Evolutionary conservation across 2,797 vertebrate genomes (phyloP).

Genomic region (Fratercula arctica): DNA sequence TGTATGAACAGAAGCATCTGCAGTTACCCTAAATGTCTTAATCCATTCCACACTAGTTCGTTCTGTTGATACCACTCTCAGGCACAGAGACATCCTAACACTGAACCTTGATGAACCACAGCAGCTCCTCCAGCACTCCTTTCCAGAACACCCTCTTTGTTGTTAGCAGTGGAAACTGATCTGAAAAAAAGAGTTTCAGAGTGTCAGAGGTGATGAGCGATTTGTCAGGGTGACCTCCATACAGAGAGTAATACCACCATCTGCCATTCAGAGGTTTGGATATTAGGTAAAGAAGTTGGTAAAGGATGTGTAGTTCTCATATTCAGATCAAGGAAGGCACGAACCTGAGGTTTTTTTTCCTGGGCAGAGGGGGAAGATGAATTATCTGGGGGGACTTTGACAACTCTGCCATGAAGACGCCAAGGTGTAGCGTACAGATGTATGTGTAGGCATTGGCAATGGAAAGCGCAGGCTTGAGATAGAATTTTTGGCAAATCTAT

Average conservation of each 20-base stretch:
- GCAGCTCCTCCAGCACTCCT: constrained; percentile 92
- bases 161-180: constrained; percentile 92
- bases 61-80: not conserved
- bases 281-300: fast-evolving
- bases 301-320: not conserved
- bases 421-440: fast-evolving
- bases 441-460: fast-evolving
- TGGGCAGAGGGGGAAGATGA: too few relatives aligned
- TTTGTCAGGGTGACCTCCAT: not conserved
- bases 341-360: not conserved
- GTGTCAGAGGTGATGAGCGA: not conserved
- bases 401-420: fast-evolving
- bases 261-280: not conserved
- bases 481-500: not conserved
- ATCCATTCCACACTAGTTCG: fast-evolving
- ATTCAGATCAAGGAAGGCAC: not conserved
- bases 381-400: fast-evolving
- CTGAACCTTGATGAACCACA: constrained; percentile 96
- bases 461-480: fast-evolving
- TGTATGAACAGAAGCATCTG: fast-evolving
- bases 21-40: not conserved
- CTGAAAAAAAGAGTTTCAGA: constrained; percentile 75
- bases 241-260: fast-evolving
- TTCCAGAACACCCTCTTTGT: constrained; percentile 97
- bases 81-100: not conserved